Evolutionary conservation across 2,113 vertebrate species (phyloP), one percentile per base, ranked within the genome.

Genomic region (Eidolon helvum): DNA sequence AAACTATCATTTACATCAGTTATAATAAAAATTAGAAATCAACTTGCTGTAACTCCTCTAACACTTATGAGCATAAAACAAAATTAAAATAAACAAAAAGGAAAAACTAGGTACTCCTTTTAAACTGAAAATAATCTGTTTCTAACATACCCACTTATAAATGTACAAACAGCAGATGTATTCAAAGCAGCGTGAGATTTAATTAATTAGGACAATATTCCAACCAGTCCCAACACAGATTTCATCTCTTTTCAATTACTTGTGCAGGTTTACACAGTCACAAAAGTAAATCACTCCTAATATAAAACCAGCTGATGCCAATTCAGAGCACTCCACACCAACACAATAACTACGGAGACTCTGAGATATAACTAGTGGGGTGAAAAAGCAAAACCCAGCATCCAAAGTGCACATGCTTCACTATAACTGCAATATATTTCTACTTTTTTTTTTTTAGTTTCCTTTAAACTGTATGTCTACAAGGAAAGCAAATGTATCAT

Each of bases 1-100:
- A 97, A 96, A 97, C 83, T 94, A 91, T 78, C 78, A 96, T 98
- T 97, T 98, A 98, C 97, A 97, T 97, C 96, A 97, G 71, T 94
- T 95, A 68, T 80, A 98, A 83, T 92, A 97, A 97, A 95, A 80
- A 92, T 86, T 95, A 97, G 50, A 96, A 98, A 97, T 94, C 55
- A 95, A 95, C 91, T 89, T 91, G 38, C 89, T 91, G 53, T 50
- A 72, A 97, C 89, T 98, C 75, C 87, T 97, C 33, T 91, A 96
- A 94, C 82, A 97, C 33, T 72, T 85, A 94, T 72, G 53, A 96
- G 45, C 75, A 95, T 82, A 95, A 96, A 97, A 96, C 90, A 96
- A 93, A 98, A 75, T 35, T 90, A 94, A 93, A 94, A 69, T 86
- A 95, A 98, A 96, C 45, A 77, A 93, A 91, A 97, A 66, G 2